These are phyloP conservation scores for Synchiropus splendidus DNA, from an alignment of 2,113 vertebrate species.

Conservation along the genomic window DNA sequence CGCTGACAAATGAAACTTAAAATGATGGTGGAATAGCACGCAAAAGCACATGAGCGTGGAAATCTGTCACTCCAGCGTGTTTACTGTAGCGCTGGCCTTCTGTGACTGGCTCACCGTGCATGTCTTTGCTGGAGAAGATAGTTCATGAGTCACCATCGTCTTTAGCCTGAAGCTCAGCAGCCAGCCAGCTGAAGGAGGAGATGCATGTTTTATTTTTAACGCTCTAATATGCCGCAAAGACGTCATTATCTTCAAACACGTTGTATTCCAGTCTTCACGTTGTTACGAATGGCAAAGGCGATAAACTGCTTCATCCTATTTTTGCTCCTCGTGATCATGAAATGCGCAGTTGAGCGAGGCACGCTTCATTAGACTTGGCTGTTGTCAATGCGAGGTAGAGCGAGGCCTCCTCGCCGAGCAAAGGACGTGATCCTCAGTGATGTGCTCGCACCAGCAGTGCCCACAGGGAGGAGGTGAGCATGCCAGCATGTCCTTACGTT, in stretches of 20 bases:
- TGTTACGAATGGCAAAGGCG: constrained; percentile 37
- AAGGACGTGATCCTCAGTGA: constrained; percentile 56
- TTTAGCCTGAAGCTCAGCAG: constrained; percentile 46
- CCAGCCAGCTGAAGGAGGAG: constrained; percentile 45
- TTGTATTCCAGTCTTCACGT: constrained; percentile 15
- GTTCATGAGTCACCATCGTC: constrained; percentile 55
- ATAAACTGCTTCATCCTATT: constrained; percentile 28
- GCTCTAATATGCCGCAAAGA: constrained; percentile 49
- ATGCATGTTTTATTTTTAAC: constrained; percentile 49
- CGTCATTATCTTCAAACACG: constrained; percentile 42
- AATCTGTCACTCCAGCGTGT: constrained; percentile 16
- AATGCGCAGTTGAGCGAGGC: constrained; percentile 19
- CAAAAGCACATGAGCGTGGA: constrained; percentile 7
- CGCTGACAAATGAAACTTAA: too few species aligned
- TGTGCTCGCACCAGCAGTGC: constrained; percentile 40
- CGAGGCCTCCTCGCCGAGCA: constrained; percentile 12
- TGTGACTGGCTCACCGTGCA: constrained; percentile 46
- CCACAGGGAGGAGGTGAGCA: constrained; percentile 51
- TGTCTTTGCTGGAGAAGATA: constrained; percentile 40
- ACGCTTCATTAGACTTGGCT: constrained; percentile 39
- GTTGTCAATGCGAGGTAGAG: too few species aligned
- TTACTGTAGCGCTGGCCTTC: constrained; percentile 35
- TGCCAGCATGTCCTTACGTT: constrained; percentile 47
- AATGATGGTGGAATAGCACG: too few species aligned
- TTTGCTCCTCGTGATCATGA: constrained; percentile 29